Base-by-base conservation (phyloP, 2,797 vertebrate genomes). In the Myoxocephalus aenaeus region DNA sequence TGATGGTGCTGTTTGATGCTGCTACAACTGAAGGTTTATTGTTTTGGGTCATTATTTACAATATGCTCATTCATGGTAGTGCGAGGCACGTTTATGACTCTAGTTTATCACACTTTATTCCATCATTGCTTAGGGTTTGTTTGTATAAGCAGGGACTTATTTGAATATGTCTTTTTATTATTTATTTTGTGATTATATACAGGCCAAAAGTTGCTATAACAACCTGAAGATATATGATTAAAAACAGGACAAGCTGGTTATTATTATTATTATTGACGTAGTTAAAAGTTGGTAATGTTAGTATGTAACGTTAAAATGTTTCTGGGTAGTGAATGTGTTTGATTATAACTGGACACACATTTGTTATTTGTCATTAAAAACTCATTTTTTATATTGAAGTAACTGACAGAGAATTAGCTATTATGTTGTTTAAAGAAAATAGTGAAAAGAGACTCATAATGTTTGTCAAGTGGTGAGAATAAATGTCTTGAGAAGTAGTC, bases 21-120 rank as follows among this genome's bases (percentile, higher is more conserved):
- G 62, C 74, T 67, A 56, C 54, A 44, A 71, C 67, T 38, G 15
- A 63, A 80, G 57, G 38, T 71, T 64, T 32, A n/a, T 83, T 75
- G 62, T 70, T 14, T 32, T 34, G 13, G 7, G 68, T 38, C 34
- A 15, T 40, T 22, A 11, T 74, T 63, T 77, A 73, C 65, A 81
- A 20, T 44, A 38, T 25, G 40, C 29, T 62, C n/a, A 57, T 40
- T 81, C 42, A 58, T 77, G 76, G 48, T 48, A 50, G 0, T 27
- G 17, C 3, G 54, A n/a, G 54, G 50, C 44, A 9, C 5, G 1
- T 73, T 76, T 78, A 66, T 71, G 70, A 51, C 46, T 54, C 44
- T 46, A 2, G 27, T 53, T 42, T 17, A 46, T 25, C 14, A 6
- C 32, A 20, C 36, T 18, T 20, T 53, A 20, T 53, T 17, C 15